Evolutionary conservation across 1,140 invertebrate species (phyloP).

Genomic region (Euura lappo): DNA sequence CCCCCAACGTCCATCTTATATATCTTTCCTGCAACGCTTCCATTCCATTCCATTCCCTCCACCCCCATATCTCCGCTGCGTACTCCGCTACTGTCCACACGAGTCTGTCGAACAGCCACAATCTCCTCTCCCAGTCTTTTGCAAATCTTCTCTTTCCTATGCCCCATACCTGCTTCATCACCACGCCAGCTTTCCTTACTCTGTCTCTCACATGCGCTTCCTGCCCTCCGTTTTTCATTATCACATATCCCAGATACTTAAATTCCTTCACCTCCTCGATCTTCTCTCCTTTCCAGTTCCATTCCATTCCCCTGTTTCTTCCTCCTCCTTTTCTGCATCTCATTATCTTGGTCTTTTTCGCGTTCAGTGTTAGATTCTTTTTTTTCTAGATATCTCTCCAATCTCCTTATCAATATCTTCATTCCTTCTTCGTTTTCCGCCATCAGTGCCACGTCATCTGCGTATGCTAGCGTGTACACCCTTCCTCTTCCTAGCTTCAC

Average conservation of each 20-base stretch:
- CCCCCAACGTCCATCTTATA: too few species aligned
- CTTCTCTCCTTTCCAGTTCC: neutral
- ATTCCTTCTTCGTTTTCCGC: neutral
- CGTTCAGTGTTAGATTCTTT: neutral
- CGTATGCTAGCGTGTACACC: neutral
- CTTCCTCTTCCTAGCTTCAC: neutral
- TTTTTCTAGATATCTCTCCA: neutral
- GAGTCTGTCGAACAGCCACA: too few species aligned
- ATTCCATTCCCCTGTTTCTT: neutral
- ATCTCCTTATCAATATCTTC: neutral
- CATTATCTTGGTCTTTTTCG: neutral
- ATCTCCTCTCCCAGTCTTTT: too few species aligned
- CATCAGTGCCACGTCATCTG: neutral
- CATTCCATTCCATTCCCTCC: too few species aligned
- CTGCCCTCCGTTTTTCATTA: neutral
- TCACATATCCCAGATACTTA: neutral
- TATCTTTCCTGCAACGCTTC: too few species aligned
- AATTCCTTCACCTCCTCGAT: neutral
- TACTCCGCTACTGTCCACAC: too few species aligned
- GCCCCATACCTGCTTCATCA: too few species aligned
- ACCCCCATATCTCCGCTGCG: too few species aligned
- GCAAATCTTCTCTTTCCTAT: too few species aligned
- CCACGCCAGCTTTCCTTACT: too few species aligned
- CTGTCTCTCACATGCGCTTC: neutral
- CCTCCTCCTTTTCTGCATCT: neutral